Base-by-base conservation (phyloP, 2,888 invertebrate species). In the Chymomyza amoena region DNA sequence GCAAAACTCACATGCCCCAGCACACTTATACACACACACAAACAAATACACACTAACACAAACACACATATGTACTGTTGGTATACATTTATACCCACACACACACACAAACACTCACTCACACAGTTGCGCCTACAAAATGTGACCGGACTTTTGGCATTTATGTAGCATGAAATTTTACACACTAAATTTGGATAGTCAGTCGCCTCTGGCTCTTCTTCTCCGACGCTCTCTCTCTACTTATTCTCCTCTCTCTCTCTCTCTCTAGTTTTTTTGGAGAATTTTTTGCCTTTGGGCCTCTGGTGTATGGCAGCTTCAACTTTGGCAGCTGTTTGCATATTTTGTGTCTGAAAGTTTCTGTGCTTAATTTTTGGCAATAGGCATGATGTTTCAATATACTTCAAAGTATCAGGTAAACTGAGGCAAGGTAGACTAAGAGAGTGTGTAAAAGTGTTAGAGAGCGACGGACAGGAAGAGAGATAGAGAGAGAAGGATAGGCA, bases 1-100 rank as follows among this genome's bases (percentile, higher is more conserved):
- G 85, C 87, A 73, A 63, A 60, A 66, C 32, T 32, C 32, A 32
- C 39, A 59, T 51, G 65, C 83, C 70, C 69, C 73, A 75, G 68
- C 69, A 70, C 57, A 62, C 69, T 68, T 62, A 54, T 15, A 18
- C 52, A 54, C 52, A 16, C 52, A 54, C 7, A 69, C 68, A 61
- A 54, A 28, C 67, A 61, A 50, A 25, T 60, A 32, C 18, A 13
- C 66, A 50, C 68, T 25, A n/a, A n/a, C n/a, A n/a, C n/a, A n/a
- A n/a, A n/a, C 64, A 54, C 70, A 64, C 61, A 56, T 66, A 52
- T 61, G 15, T 60, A 7, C 50, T 45, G 39, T 3, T 10, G 39
- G 6, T 4, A 45, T 10, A 45, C 39, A 45, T 45, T 45, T 13
- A 10, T 5, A 45, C 13, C 18, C 20, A 54, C 10, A 20, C 15